Base-by-base conservation (phyloP, 1,140 invertebrate species). In the Pseudomyrmex dendroicus region DNA sequence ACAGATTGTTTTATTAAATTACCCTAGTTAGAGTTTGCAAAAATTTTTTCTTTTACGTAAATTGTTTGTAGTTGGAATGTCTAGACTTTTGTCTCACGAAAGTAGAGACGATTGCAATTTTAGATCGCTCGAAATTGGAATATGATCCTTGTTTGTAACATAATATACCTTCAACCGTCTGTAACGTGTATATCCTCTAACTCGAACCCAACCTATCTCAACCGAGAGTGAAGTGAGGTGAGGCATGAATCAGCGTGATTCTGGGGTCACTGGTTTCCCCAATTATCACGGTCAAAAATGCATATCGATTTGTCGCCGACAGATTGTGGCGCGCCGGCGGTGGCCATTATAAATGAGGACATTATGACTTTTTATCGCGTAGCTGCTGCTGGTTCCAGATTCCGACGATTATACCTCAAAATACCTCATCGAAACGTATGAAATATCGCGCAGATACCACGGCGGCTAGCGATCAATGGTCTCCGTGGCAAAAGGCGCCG, bases 391-490 rank as follows among this genome's bases (percentile, higher is more conserved):
- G 62, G 50, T 59, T 15, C 54, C 50, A 82, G 63, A 86, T 87
- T 73, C 73, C 73, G 35, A 73, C 85, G 59, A 87, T 87, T 87
- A 87, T 78, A 84, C 63, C 85, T 76, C 62, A 12, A 68, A 86
- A 72, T 74, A 56, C 50, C 70, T 67, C 67, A 68, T 68, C 82
- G 73, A 74, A 68, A 80, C 46, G 10, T 59, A 25, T 84, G 86
- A 86, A 78, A 86, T 86, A 86, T 80, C 52, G 12, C 82, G 44
- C 56, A 52, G 73, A 54, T 82, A 82, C 57, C 78, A 25, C 52
- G 70, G 70, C 17, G 22, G 35, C 35, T 12, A 48, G 17, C 61
- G 85, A 86, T 87, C 85, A 84, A 87, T 84, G 85, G 56, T 35
- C 61, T 66, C 1, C 48, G 48, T 56, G 70, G 74, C 68, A 76